phyloP scores from a whole-genome alignment of 2,113 vertebrate species.

The Oceanites oceanicus region DNA sequence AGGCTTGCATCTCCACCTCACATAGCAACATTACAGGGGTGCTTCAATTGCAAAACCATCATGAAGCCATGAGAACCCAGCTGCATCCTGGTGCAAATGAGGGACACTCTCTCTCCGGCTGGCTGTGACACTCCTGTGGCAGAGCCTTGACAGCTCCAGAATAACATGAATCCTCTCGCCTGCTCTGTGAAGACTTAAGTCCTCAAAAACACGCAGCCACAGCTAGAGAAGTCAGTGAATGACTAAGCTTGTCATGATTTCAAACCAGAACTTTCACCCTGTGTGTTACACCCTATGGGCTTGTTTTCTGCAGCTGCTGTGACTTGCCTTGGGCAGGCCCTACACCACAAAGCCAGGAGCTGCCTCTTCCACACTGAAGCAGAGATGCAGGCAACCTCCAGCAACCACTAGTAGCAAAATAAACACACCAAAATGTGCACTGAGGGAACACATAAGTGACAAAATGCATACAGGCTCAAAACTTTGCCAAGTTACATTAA shows the following conservation, averaged over 20 bases:
- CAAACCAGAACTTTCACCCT: not conserved
- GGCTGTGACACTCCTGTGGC: rapidly evolving
- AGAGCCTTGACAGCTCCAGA: not conserved
- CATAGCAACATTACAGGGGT: not conserved
- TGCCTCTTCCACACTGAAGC: not conserved
- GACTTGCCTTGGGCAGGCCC: not conserved
- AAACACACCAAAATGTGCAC: not conserved
- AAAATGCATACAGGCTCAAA: not conserved
- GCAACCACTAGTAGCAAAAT: not conserved
- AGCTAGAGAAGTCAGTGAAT: not conserved
- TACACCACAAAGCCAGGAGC: not conserved
- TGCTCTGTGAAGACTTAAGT: not conserved
- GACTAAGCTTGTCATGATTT: not conserved
- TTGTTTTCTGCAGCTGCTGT: not conserved
- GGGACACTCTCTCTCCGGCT: rapidly evolving
- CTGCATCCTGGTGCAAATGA: not conserved
- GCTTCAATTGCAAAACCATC: not conserved
- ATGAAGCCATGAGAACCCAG: rapidly evolving
- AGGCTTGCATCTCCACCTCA: not conserved
- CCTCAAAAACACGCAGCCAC: not conserved
- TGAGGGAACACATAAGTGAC: not conserved
- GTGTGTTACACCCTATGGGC: not conserved
- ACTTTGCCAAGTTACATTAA: not conserved
- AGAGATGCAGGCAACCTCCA: not conserved
- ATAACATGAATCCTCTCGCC: rapidly evolving